Conservation (phyloP, 2,797 vertebrate genomes). For the Petrocephalus schoutedeni region DNA sequence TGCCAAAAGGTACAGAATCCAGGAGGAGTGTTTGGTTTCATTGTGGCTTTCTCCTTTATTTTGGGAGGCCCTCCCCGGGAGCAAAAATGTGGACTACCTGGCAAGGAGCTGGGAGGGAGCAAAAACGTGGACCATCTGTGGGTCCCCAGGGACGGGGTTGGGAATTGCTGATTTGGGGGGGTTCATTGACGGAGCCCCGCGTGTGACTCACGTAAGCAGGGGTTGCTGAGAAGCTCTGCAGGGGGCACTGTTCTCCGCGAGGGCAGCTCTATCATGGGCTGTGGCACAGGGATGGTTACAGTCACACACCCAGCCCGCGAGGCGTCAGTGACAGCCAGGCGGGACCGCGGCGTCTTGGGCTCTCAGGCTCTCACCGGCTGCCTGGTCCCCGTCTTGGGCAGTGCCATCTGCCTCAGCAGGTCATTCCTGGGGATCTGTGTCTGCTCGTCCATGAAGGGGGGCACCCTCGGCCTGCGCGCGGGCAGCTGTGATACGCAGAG, state of each 20-base stretch:
- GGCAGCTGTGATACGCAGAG: neutral
- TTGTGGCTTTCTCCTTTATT: neutral
- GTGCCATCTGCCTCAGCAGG: slow-evolving; percentile 42
- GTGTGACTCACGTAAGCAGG: slow-evolving; percentile 21
- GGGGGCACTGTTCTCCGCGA: neutral
- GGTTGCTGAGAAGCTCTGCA: slow-evolving; percentile 19
- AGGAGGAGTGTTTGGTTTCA: neutral
- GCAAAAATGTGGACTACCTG: too few species aligned
- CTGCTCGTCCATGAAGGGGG: slow-evolving; percentile 57
- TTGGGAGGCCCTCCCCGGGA: neutral
- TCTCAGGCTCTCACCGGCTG: slow-evolving; percentile 26
- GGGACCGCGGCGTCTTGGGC: neutral
- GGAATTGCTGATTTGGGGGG: too few species aligned
- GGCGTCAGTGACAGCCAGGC: neutral
- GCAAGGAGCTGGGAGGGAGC: too few species aligned
- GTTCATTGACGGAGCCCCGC: neutral
- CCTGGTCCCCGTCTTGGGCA: slow-evolving; percentile 44
- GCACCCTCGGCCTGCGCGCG: slow-evolving; percentile 49
- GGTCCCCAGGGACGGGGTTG: too few species aligned
- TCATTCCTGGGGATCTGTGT: slow-evolving; percentile 53
- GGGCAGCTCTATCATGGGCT: neutral
- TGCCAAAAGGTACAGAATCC: neutral
- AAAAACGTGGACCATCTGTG: too few species aligned
- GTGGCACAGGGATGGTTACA: neutral
- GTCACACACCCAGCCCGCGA: neutral